Evolutionary conservation across 2,888 invertebrate species (phyloP).

Genomic region (Chromoteleia sp.): DNA sequence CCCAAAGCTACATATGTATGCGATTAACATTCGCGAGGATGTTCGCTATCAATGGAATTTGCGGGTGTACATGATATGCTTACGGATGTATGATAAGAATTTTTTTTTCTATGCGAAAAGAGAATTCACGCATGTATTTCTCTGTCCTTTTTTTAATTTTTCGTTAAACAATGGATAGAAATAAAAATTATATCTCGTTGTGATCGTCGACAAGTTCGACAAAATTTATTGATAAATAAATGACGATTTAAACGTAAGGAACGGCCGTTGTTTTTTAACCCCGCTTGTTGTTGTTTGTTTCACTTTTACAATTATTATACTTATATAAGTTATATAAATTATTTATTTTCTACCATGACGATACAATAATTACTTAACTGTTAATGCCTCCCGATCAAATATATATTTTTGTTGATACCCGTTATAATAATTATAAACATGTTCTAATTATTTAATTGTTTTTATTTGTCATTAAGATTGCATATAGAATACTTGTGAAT

Average conservation of each 20-base stretch:
- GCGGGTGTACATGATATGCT: slow-evolving; percentile 54
- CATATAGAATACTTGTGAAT: too few species aligned
- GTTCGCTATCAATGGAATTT: slow-evolving; percentile 55
- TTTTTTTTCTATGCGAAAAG: slow-evolving; percentile 60
- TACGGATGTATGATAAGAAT: slow-evolving; percentile 55
- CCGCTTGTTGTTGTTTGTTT: not conserved
- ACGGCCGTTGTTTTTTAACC: slow-evolving; percentile 8
- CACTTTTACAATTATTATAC: not conserved
- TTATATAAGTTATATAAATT: slow-evolving; percentile 6
- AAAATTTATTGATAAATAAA: slow-evolving; percentile 71
- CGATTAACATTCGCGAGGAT: slow-evolving; percentile 48
- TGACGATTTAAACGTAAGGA: slow-evolving; percentile 62
- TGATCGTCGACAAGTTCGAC: slow-evolving; percentile 71
- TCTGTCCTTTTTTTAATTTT: slow-evolving; percentile 67
- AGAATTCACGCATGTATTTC: slow-evolving; percentile 55
- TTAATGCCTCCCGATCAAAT: too few species aligned
- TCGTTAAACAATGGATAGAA: slow-evolving; percentile 70
- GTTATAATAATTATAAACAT: too few species aligned
- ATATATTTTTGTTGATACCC: too few species aligned
- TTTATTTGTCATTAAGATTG: too few species aligned
- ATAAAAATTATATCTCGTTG: slow-evolving; percentile 72
- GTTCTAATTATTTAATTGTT: too few species aligned
- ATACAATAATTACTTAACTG: not conserved
- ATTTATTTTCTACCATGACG: slow-evolving; percentile 9
- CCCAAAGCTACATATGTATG: slow-evolving; percentile 41